Evolutionary conservation across 1,140 invertebrate species (phyloP).

Genomic region (Megalonaias nervosa): DNA sequence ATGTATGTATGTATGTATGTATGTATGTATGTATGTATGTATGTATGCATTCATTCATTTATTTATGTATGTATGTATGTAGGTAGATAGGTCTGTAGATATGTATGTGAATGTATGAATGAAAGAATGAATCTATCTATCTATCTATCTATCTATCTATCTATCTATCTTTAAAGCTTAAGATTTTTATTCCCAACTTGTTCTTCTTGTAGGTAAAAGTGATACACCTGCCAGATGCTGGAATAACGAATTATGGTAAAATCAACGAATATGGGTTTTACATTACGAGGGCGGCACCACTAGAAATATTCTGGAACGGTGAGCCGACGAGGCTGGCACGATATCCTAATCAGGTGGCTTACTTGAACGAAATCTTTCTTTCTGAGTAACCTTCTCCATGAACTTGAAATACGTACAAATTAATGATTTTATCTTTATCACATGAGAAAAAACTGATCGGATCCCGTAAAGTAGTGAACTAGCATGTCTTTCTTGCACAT

Average conservation of each 20-base stretch:
- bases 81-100: background rate
- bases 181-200: background rate
- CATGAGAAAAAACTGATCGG: too few relatives aligned
- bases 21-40: background rate
- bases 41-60: background rate
- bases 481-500: too few relatives aligned
- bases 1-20: background rate
- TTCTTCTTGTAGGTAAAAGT: constrained; percentile 6
- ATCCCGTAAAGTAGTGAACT: too few relatives aligned
- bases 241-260: constrained; percentile 34
- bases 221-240: constrained; percentile 29
- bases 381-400: too few relatives aligned
- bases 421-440: too few relatives aligned
- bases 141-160: too few relatives aligned
- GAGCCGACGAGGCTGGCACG: constrained; percentile 22
- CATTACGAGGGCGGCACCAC: constrained; percentile 9
- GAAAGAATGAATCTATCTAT: background rate
- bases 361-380: too few relatives aligned
- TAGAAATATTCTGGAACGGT: constrained; percentile 44
- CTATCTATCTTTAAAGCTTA: background rate
- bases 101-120: background rate
- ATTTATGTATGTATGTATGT: background rate
- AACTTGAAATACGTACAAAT: too few relatives aligned
- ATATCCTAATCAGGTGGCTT: constrained; percentile 41
- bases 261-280: constrained; percentile 29